These are phyloP conservation scores for Clusia tigrina DNA, from an alignment of 2,888 invertebrate genomes.

Conservation along the genomic window DNA sequence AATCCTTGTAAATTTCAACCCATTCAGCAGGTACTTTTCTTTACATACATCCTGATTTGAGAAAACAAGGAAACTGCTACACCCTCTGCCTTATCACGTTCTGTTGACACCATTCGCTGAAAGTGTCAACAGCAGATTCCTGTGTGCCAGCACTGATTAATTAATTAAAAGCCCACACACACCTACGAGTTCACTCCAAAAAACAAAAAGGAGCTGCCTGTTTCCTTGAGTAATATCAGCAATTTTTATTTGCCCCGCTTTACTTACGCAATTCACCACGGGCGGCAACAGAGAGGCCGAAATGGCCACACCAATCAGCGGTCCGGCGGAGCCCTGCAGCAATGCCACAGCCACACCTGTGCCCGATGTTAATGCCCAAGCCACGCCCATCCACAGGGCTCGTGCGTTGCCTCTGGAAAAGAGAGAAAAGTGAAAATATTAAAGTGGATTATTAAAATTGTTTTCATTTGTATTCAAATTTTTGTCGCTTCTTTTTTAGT, in stretches of 20 bases:
- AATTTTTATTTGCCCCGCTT: too few relatives aligned
- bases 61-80: too few relatives aligned
- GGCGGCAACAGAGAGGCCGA: slow-evolving; percentile 86
- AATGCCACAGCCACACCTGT: slow-evolving; percentile 86
- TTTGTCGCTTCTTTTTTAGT: not conserved
- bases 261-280: slow-evolving; percentile 83
- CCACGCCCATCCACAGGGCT: slow-evolving; percentile 77
- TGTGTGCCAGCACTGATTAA: not conserved
- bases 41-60: too few relatives aligned
- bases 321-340: slow-evolving; percentile 84
- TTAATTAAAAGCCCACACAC: not conserved
- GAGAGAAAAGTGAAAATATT: slow-evolving; percentile 17
- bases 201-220: not conserved
- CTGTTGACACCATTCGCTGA: too few relatives aligned
- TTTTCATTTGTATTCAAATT: not conserved
- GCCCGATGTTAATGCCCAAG: slow-evolving; percentile 79
- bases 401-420: slow-evolving; percentile 72
- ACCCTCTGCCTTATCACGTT: too few relatives aligned
- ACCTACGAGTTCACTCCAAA: too few relatives aligned
- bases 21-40: too few relatives aligned
- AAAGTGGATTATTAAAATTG: not conserved
- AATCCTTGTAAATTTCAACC: too few relatives aligned
- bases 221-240: not conserved
- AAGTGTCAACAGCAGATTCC: not conserved
- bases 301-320: slow-evolving; percentile 88